These are phyloP conservation scores for Perca flavescens DNA, from an alignment of 2,113 vertebrate species.

Conservation along the genomic window DNA sequence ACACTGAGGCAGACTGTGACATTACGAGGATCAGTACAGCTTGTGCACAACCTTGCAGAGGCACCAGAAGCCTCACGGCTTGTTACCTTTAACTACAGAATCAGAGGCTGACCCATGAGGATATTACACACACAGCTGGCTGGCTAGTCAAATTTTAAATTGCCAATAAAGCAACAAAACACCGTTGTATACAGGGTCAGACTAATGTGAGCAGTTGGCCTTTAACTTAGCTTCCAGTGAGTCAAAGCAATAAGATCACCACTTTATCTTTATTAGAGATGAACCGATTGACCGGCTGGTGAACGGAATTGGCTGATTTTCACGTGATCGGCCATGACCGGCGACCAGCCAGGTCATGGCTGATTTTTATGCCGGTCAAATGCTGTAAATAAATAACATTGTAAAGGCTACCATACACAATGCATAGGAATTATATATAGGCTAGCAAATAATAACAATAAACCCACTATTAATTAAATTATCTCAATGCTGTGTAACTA, in stretches of 20 bases:
- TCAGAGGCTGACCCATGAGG: neutral
- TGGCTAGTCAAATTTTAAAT: neutral
- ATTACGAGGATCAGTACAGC: conserved; percentile 1
- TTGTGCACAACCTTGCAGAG: neutral
- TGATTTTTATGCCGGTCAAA: no score
- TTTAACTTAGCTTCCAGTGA: neutral
- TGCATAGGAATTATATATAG: no score
- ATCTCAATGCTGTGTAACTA: no score
- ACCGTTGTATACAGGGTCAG: neutral
- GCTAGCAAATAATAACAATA: no score
- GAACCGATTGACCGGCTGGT: no score
- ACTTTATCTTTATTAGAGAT: neutral
- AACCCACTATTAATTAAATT: no score
- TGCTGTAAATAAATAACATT: no score
- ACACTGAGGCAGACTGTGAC: conserved; percentile 12
- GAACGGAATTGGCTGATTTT: no score
- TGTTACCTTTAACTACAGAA: conserved; percentile 3
- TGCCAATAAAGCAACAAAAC: neutral
- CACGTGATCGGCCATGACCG: no score
- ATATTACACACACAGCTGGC: neutral
- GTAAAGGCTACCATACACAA: no score
- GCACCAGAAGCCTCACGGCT: neutral
- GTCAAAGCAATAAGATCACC: neutral
- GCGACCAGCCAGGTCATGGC: no score
- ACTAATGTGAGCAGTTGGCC: neutral